Evolutionary conservation across 2,113 vertebrate species (phyloP).

Genomic region (Hydrochoerus hydrochaeris): DNA sequence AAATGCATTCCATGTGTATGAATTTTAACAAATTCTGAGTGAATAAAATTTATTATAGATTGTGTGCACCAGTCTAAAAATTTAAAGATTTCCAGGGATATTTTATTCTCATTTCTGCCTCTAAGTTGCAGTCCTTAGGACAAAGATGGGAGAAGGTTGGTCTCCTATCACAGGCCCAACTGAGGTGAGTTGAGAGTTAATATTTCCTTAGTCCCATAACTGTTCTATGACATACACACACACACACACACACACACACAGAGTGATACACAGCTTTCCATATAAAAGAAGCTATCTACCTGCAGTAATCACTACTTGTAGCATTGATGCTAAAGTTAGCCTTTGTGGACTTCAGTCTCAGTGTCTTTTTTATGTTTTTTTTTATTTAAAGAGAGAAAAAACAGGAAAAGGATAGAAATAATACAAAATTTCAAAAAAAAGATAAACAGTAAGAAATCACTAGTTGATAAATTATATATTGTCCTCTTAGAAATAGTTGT

Average conservation of each 20-base stretch:
- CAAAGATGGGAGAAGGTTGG: not conserved
- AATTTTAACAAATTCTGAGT: not conserved
- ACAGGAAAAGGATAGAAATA: too few species aligned
- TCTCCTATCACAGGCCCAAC: not conserved
- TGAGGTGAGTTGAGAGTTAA: not conserved
- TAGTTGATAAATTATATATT: too few species aligned
- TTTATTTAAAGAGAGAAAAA: too few species aligned
- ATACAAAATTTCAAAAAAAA: too few species aligned
- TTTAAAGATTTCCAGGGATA: not conserved
- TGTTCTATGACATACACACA: not conserved
- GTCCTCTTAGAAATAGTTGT: too few species aligned
- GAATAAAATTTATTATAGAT: not conserved
- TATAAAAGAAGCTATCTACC: not conserved
- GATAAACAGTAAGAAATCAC: too few species aligned
- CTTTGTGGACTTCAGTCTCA: not conserved
- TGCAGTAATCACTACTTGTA: not conserved
- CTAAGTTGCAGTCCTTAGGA: not conserved
- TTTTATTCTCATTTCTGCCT: not conserved
- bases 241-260: not conserved
- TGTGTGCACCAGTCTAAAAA: not conserved
- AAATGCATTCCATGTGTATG: not conserved
- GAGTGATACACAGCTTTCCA: not conserved
- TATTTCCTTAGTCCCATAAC: not conserved
- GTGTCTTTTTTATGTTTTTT: not conserved
- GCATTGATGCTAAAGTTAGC: not conserved